These are phyloP conservation scores for Lomographa bimaculata DNA, from an alignment of 2,888 invertebrate species.

Conservation along the genomic window DNA sequence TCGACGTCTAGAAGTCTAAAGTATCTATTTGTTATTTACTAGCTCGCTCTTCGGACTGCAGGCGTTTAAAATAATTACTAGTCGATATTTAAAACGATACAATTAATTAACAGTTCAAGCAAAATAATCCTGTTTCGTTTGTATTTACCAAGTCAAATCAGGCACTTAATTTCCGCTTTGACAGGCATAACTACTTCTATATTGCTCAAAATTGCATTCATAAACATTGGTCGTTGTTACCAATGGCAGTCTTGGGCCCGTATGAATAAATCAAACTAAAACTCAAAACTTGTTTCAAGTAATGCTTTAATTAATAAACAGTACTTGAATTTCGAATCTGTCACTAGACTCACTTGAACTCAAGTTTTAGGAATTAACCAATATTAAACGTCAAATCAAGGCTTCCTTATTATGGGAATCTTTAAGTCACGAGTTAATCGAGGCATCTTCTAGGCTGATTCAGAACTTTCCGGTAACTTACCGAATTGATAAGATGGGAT, in stretches of 20 bases:
- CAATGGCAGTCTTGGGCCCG: constrained; percentile 22
- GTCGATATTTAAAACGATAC: constrained; percentile 31
- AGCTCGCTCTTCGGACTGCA: constrained; percentile 13
- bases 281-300: too few relatives aligned
- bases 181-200: constrained; percentile 32
- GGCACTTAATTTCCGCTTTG: constrained; percentile 35
- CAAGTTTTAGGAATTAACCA: too few relatives aligned
- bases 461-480: too few relatives aligned
- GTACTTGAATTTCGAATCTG: too few relatives aligned
- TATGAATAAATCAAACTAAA: too few relatives aligned
- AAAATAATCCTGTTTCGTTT: constrained; percentile 33
- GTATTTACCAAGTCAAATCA: constrained; percentile 37
- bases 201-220: constrained; percentile 27
- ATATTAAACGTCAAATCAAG: too few relatives aligned
- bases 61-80: constrained; percentile 27
- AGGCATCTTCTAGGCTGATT: too few relatives aligned
- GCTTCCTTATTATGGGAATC: too few relatives aligned
- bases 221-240: constrained; percentile 26
- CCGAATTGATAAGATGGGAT: too few relatives aligned
- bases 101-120: constrained; percentile 35
- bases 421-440: too few relatives aligned
- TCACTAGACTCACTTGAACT: too few relatives aligned
- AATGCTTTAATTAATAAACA: too few relatives aligned
- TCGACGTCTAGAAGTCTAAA: constrained; percentile 30
- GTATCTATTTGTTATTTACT: constrained; percentile 32